Percentiles rank a stretch among this genome's conserved stretches.
These are phyloP conservation scores for Muscina levida DNA, from an alignment of 2,888 invertebrate genomes.

Conservation along the genomic window DNA sequence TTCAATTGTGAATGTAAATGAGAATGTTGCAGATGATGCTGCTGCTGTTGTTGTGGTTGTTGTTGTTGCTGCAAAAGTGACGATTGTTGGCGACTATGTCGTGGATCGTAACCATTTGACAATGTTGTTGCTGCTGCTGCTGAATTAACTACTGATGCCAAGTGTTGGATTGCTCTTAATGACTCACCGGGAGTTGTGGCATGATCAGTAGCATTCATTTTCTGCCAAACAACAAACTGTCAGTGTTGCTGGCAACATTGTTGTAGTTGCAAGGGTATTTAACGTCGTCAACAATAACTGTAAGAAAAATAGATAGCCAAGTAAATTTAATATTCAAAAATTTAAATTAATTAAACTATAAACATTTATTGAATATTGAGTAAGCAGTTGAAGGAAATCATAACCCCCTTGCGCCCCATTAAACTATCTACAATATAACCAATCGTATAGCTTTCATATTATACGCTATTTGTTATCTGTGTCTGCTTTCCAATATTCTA, in stretches of 20 bases:
- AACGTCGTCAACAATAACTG: slow-evolving; percentile 38
- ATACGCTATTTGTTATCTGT: no score
- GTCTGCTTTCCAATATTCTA: no score
- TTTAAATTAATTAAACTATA: no score
- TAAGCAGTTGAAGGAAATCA: no score
- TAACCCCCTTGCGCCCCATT: no score
- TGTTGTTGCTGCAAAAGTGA: slow-evolving; percentile 74
- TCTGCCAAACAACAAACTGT: slow-evolving; percentile 52
- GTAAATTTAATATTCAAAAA: no score
- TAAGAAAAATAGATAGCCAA: no score
- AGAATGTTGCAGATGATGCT: slow-evolving; percentile 64
- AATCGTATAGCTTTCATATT: no score
- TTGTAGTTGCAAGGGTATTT: slow-evolving; percentile 45
- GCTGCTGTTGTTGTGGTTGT: slow-evolving; percentile 74
- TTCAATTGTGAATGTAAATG: slow-evolving; percentile 73
- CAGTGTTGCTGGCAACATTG: slow-evolving; percentile 57
- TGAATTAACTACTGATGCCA: slow-evolving; percentile 74
- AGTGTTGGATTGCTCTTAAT: slow-evolving; percentile 70
- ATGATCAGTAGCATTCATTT: slow-evolving; percentile 69
- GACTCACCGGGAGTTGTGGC: slow-evolving; percentile 69
- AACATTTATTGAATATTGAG: no score
- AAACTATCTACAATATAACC: no score
- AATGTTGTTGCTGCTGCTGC: slow-evolving; percentile 68
- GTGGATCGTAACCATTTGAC: slow-evolving; percentile 72
- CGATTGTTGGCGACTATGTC: slow-evolving; percentile 72